Evolutionary conservation across 1,140 invertebrate species (phyloP), one percentile per base, ranked within the genome.

Genomic region (Thrips palmi): DNA sequence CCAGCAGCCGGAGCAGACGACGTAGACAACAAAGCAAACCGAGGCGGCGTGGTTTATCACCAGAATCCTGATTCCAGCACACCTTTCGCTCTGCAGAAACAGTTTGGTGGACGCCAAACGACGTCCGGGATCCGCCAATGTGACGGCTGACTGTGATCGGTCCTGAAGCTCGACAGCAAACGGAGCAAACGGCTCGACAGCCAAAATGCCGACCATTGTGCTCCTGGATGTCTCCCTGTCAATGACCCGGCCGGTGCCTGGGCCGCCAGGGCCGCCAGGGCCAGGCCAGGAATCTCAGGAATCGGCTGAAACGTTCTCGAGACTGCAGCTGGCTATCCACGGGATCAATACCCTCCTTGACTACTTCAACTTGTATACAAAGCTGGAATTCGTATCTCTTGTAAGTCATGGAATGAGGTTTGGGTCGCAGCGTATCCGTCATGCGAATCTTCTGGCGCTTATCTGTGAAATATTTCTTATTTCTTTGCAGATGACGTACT

Each of bases 321-420:
- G 73, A 33, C 67, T 75, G 47, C 68, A 81, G 45, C 63, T 93
- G 40, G 88, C 86, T 6, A 56, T 80, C 24, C 70, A 80, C 40
- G 89, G 85, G 29, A 77, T 94, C 39, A 82, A 81, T 53, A 65
- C 71, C 28, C 67, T 94, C 41, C 59, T 94, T 22, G 83, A 94
- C 61, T 79, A 86, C 56, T 63, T 94, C 36, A 66, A 72, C 47
- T 50, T 64, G 1, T 74, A 87, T 53, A 79, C 75, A 8, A 91
- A 84, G 62, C 52, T 94, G 33, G 91, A 96, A 61, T 89, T 91
- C 63, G 76, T 86, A 7, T 68, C 87, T n/a, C 56, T 94, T 58
- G 80, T 93, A 59, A 62, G 54, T 51, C 48, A 28, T 18, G 18
- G 30, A 30, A 18, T 45, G 10, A 14, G 25, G 14, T 33, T 33